Evolutionary conservation across 2,113 vertebrate genomes (phyloP), one percentile per base, ranked within the genome.

Genomic region (Malaclemys terrapin): DNA sequence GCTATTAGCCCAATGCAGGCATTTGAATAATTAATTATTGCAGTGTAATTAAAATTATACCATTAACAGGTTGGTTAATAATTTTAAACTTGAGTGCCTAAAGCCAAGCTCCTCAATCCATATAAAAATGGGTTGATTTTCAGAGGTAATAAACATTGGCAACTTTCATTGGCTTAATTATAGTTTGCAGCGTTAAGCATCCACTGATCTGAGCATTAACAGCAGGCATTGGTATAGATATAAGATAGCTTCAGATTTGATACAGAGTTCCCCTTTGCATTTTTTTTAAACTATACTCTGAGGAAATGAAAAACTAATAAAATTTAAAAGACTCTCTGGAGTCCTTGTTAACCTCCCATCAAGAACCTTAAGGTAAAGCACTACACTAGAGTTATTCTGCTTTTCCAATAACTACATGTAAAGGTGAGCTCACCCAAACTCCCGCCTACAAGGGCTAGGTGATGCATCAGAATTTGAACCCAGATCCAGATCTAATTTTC

Each of bases 381-480:
- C n/a, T 69, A 35, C 35, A 69, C 35, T 72, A 38, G 19, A 38
- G n/a, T 72, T 38, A 72, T 72, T 22, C 65, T 20, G n/a, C n/a
- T 72, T 72, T n/a, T 38, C 19, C 59, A 62, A 62, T 62, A 62
- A 62, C 31, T 62, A 62, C 59, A 62, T 62, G 12, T 62, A 38
- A 22, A 72, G 31, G 31, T 69, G 31, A 14, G 31, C 62, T 69
- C 62, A n/a, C 62, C 7, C 62, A 69, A 69, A 69, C 35, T 14
- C 62, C 31, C 5, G 10, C 38, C 19, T n/a, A 20, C 20, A 72
- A 72, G 65, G 17, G 65, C 19, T 72, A 88, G 42, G 72, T 0
- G 76, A 53, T 53, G 92, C 59, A 90, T 56, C 82, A 82, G 56
- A 95, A 93, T 86, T 47, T 84, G 53, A 93, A 84, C 27, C n/a